These are phyloP conservation scores for Eupeodes corollae DNA, from an alignment of 1,140 invertebrate species.

Conservation along the genomic window DNA sequence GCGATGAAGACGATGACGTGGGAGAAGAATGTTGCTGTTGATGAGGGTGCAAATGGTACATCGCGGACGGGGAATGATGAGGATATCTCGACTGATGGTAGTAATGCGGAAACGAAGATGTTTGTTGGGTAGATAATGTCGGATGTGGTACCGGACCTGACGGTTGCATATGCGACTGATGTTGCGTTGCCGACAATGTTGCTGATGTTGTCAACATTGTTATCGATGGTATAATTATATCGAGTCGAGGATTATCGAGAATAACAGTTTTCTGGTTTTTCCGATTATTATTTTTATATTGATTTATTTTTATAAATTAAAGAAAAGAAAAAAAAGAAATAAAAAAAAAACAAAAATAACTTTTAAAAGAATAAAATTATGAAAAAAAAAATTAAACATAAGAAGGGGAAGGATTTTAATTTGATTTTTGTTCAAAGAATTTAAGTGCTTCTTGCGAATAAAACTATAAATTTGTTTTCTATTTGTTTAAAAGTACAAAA, in stretches of 20 bases:
- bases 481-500: neutral
- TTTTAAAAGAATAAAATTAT: conserved; percentile 16
- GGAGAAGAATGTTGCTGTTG: too few species aligned
- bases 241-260: conserved; percentile 8
- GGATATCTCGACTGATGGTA: too few species aligned
- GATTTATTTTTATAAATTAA: conserved; percentile 1
- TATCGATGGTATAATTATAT: neutral
- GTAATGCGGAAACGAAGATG: too few species aligned
- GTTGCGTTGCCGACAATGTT: neutral
- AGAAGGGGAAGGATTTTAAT: conserved; percentile 24
- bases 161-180: neutral
- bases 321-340: conserved; percentile 8
- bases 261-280: conserved; percentile 3
- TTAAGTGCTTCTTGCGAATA: neutral
- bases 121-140: too few species aligned
- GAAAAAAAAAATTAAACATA: conserved; percentile 12
- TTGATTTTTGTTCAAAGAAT: conserved; percentile 5
- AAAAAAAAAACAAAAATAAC: conserved; percentile 18
- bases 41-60: neutral
- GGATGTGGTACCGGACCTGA: neutral
- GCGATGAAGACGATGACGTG: too few species aligned
- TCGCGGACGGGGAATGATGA: neutral
- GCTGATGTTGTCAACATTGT: neutral
- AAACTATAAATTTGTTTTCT: too few species aligned
- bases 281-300: neutral